Evolutionary conservation across 2,797 vertebrate genomes (phyloP).

Genomic region (Adrianichthys oophorus): DNA sequence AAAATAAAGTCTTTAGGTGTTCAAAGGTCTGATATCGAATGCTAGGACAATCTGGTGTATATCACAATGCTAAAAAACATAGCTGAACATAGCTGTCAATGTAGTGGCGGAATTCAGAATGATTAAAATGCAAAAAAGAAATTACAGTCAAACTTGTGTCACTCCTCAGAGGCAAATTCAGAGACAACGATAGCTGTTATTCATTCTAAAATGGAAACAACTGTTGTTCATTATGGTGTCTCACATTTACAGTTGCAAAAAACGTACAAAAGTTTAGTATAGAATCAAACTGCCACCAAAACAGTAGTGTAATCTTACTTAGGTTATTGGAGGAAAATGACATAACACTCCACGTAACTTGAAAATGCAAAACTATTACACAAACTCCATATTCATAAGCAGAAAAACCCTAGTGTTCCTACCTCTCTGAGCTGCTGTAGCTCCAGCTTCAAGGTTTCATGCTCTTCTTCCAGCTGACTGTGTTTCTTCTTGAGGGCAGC

Average conservation of each 20-base stretch:
- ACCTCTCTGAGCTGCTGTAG: slow-evolving; percentile 84
- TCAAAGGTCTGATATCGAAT: slow-evolving; percentile 17
- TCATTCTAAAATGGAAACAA: too few species aligned
- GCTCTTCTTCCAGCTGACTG: slow-evolving; percentile 82
- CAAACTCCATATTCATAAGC: background rate
- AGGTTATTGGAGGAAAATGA: too few species aligned
- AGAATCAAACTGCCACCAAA: too few species aligned
- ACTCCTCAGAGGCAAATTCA: background rate
- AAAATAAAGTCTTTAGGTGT: too few species aligned
- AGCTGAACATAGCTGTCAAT: slow-evolving; percentile 22
- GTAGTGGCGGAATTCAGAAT: slow-evolving; percentile 8
- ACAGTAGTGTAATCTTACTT: too few species aligned
- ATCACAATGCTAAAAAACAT: slow-evolving; percentile 3
- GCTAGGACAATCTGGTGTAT: slow-evolving; percentile 23
- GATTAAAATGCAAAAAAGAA: slow-evolving; percentile 4
- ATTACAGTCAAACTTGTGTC: slow-evolving; percentile 18
- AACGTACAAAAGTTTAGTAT: too few species aligned
- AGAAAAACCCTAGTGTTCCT: slow-evolving; percentile 18
- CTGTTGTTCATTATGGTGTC: too few species aligned
- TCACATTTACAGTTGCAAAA: too few species aligned
- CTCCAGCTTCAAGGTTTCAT: slow-evolving; percentile 79
- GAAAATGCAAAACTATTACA: background rate
- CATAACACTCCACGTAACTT: background rate
- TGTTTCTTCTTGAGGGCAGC: slow-evolving; percentile 78
- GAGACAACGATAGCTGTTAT: slow-evolving; percentile 5